Percentiles rank a stretch among this genome's conserved stretches.
Evolutionary conservation across 2,888 invertebrate species (phyloP).

Genomic region (Caenorhabditis uteleia): DNA sequence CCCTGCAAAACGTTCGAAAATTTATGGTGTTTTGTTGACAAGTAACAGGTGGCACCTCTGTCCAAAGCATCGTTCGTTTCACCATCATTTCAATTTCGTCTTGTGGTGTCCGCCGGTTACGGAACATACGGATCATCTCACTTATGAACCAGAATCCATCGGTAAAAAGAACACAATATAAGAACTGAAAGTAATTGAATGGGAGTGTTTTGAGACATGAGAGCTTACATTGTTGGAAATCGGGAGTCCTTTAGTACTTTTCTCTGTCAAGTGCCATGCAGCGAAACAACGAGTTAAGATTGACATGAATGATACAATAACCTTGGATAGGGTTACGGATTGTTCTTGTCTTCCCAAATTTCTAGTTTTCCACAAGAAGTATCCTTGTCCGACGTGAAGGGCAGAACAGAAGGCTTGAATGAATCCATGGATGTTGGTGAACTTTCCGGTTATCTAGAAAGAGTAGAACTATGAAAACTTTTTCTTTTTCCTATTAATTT

Average conservation of each 20-base stretch:
- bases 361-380: constrained; percentile 36
- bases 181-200: constrained; percentile 44
- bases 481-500: background rate
- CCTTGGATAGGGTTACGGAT: constrained; percentile 53
- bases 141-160: constrained; percentile 59
- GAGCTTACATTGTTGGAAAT: constrained; percentile 48
- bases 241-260: constrained; percentile 53
- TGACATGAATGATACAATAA: constrained; percentile 54
- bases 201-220: background rate
- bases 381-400: constrained; percentile 56
- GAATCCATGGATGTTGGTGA: constrained; percentile 53
- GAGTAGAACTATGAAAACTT: background rate
- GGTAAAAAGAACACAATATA: constrained; percentile 45
- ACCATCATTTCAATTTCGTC: constrained; percentile 57
- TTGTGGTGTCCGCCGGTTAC: constrained; percentile 36
- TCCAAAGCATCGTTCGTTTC: constrained; percentile 57
- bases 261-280: constrained; percentile 54
- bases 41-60: constrained; percentile 52
- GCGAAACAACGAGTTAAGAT: constrained; percentile 56
- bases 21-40: constrained; percentile 3
- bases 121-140: constrained; percentile 49
- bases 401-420: constrained; percentile 56
- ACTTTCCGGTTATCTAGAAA: constrained; percentile 45
- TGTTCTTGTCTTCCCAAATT: constrained; percentile 35
- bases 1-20: constrained; percentile 25